These are phyloP conservation scores for Acrocephalus arundinaceus DNA, from an alignment of 2,113 vertebrate species.

Conservation along the genomic window DNA sequence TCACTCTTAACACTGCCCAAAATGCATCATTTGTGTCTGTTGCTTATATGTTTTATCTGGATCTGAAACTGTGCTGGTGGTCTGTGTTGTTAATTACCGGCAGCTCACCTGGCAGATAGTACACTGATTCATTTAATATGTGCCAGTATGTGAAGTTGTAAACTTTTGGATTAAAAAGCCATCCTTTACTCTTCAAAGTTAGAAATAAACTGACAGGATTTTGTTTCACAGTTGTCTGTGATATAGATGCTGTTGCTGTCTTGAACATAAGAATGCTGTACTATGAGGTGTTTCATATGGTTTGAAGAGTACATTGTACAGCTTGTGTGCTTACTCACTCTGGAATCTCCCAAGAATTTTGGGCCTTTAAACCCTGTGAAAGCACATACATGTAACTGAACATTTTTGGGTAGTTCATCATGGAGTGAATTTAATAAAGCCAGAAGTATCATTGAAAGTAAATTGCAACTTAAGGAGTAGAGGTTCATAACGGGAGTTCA, in stretches of 20 bases:
- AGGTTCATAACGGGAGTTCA: neutral
- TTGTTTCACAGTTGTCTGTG: neutral
- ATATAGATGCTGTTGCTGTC: neutral
- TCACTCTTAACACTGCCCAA: neutral
- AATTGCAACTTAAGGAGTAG: neutral
- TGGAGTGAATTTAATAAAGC: neutral
- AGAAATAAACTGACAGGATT: neutral
- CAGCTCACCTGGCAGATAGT: neutral
- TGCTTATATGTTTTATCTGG: neutral
- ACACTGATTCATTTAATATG: neutral
- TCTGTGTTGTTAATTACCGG: fast-evolving
- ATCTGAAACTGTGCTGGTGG: neutral
- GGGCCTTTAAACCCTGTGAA: neutral
- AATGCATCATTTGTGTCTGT: neutral
- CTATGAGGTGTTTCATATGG: neutral
- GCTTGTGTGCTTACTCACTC: neutral
- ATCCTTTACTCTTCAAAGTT: neutral
- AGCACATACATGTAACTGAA: neutral
- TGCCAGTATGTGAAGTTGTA: neutral
- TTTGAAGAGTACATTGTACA: neutral
- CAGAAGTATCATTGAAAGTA: neutral
- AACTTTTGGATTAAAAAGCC: neutral
- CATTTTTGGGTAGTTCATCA: neutral
- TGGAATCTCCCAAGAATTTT: neutral
- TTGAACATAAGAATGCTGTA: neutral